Evolutionary conservation across 2,888 invertebrate species (phyloP), one percentile per base, ranked within the genome.

Genomic region (Hirtodrosophila trivittata): DNA sequence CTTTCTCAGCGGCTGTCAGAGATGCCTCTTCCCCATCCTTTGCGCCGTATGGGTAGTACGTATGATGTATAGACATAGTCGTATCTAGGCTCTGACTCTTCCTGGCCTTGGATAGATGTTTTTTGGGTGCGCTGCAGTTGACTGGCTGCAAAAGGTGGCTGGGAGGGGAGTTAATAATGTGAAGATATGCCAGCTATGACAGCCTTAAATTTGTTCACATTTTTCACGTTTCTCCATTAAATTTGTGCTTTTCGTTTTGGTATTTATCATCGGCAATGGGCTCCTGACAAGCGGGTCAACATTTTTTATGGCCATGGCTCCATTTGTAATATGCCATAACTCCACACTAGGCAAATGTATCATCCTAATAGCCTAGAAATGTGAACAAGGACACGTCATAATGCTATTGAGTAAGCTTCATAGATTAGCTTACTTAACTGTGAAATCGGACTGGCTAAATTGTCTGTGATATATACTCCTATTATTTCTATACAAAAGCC

Each of bases 51-150:
- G 30, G 30, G 30, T 30, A n/a, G 30, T 8, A 10, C 13, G 4
- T 28, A 75, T 77, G 66, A 82, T 82, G 63, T 66, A 75, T 82
- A 74, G 75, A 77, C 62, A 69, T 59, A 50, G 42, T 59, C 66
- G 51, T 76, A 66, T 86, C 60, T 80, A 77, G 73, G 72, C 55
- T n/a, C n/a, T 50, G 58, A 37, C 42, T 60, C 58, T 18, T 46
- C 10, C 32, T 16, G 49, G 13, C 43, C 25, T 14, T 5, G 49
- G 33, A 16, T n/a, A 41, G 41, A 16, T 26, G 25, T n/a, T 13
- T 39, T 35, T 14, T 39, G 72, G 63, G 63, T 62, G 60, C 30
- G 56, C 30, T 52, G 38, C 18, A 41, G 41, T 37, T 30, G 26
- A 28, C 28, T 28, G 28, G 28, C 2, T n/a, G 28, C 7, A 5